These are phyloP conservation scores for Myrmecobius fasciatus DNA, from an alignment of 2,113 vertebrate species.

Conservation along the genomic window DNA sequence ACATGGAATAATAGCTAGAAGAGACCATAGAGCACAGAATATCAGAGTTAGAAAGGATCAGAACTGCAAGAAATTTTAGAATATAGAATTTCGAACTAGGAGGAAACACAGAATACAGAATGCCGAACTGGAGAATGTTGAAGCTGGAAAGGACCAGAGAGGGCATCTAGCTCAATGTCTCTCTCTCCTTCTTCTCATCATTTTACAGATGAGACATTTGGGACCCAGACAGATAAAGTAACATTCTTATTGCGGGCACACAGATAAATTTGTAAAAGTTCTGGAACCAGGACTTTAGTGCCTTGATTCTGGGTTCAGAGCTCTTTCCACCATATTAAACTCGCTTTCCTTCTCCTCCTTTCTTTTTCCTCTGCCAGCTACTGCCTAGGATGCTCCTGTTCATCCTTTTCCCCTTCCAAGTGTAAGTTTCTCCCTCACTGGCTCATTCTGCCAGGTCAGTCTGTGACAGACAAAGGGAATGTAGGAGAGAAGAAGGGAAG, in stretches of 20 bases:
- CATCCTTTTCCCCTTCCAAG: not conserved
- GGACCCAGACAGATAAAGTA: not conserved
- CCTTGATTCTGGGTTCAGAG: not conserved
- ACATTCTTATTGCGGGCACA: not conserved
- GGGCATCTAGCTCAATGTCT: not conserved
- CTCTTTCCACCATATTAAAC: not conserved
- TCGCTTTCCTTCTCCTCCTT: not conserved
- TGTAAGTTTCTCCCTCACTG: not conserved
- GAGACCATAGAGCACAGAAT: no score
- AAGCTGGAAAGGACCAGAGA: not conserved
- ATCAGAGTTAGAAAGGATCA: no score
- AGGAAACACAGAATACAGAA: not conserved
- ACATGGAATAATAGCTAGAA: not conserved
- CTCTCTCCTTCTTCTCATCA: not conserved
- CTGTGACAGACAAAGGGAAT: not conserved
- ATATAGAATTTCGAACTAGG: not conserved
- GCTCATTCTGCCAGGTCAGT: not conserved
- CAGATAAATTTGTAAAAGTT: not conserved
- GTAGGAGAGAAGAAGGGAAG: not conserved
- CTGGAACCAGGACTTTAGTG: not conserved
- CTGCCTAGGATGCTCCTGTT: not conserved
- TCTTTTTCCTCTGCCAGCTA: not conserved
- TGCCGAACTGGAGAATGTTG: not conserved
- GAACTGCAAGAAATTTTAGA: not conserved
- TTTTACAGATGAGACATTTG: not conserved